These are phyloP conservation scores for Sphaerodactylus townsendi DNA, from an alignment of 2,113 vertebrate species.

Conservation along the genomic window DNA sequence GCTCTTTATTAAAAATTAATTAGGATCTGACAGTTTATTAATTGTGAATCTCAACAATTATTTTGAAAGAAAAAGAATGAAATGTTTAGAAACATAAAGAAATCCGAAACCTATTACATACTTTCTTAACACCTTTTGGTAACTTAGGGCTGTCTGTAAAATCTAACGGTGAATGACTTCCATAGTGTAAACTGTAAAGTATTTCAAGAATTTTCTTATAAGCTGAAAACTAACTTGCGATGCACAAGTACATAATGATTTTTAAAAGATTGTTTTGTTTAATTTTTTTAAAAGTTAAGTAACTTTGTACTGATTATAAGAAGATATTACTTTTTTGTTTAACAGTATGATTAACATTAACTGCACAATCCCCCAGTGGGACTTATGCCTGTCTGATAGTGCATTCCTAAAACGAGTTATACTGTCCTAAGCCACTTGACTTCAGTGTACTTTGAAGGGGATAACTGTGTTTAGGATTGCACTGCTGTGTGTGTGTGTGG, in stretches of 20 bases:
- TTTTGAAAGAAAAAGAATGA: conserved; percentile 76
- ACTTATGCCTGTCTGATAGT: neutral
- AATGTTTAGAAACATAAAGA: conserved; percentile 67
- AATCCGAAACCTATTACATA: conserved; percentile 56
- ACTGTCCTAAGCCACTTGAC: too few species aligned
- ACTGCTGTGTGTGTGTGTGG: neutral
- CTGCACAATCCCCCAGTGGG: neutral
- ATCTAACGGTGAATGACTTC: conserved; percentile 61
- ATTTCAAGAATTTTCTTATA: conserved; percentile 71
- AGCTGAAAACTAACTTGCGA: conserved; percentile 68
- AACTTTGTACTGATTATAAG: conserved; percentile 66
- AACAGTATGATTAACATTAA: neutral
- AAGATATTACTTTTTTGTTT: conserved; percentile 54
- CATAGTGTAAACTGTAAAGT: conserved; percentile 68
- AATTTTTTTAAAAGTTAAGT: conserved; percentile 60
- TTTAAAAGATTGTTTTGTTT: conserved; percentile 58
- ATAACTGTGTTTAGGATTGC: too few species aligned
- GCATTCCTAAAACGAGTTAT: neutral
- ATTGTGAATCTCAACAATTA: conserved; percentile 77
- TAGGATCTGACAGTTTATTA: conserved; percentile 80
- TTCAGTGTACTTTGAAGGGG: too few species aligned
- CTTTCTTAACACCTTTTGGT: conserved; percentile 3
- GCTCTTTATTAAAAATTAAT: conserved; percentile 85
- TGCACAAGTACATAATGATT: conserved; percentile 64
- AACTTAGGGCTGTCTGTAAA: conserved; percentile 40